Evolutionary conservation across 1,140 invertebrate genomes (phyloP).

Genomic region (Araneus ventricosus): DNA sequence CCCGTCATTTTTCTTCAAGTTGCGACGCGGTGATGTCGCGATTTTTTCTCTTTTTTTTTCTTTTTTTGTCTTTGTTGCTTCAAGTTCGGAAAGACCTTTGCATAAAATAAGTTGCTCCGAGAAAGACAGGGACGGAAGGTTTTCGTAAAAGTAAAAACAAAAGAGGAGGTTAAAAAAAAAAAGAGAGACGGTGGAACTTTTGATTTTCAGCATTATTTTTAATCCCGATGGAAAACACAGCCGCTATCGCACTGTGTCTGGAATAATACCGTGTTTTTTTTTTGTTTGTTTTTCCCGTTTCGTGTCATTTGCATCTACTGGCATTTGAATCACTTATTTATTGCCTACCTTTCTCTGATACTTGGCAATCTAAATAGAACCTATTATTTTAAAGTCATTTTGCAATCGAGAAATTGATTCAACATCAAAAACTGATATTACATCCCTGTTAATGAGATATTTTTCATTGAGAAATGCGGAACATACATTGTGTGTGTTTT

Average conservation of each 20-base stretch:
- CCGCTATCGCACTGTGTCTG: neutral
- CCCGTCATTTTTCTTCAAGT: no score
- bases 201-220: constrained; percentile 22
- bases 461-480: no score
- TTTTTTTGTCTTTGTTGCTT: constrained; percentile 1
- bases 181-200: neutral
- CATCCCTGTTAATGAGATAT: no score
- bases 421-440: no score
- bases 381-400: no score
- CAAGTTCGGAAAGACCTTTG: constrained; percentile 30
- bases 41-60: no score
- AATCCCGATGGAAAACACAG: constrained; percentile 5
- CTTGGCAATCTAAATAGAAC: neutral
- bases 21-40: no score
- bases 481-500: no score
- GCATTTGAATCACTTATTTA: neutral
- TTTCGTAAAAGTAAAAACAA: neutral
- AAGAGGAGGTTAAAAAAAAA: neutral
- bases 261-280: neutral
- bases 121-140: constrained; percentile 38
- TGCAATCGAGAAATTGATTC: no score
- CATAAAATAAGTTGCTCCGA: constrained; percentile 25
- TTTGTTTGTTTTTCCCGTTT: neutral
- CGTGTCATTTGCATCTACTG: constrained; percentile 3
- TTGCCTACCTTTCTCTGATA: neutral